Evolutionary conservation across 1,140 invertebrate species (phyloP).

Genomic region (Polypedilum pembai): DNA sequence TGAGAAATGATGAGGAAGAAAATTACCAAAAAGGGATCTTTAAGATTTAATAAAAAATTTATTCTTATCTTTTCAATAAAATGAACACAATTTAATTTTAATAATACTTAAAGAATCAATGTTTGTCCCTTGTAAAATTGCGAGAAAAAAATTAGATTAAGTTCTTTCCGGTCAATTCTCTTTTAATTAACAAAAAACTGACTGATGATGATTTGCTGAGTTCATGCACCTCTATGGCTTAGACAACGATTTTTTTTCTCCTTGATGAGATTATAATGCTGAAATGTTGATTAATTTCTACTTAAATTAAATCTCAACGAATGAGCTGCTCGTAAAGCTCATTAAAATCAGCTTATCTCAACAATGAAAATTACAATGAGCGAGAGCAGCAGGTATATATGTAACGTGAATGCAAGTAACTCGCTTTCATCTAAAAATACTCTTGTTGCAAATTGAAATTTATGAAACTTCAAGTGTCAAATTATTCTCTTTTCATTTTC

Average conservation of each 20-base stretch:
- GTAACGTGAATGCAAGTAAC: no score
- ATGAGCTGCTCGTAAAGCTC: background rate
- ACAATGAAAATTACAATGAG: no score
- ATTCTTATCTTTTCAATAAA: no score
- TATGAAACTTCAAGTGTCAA: conserved; percentile 18
- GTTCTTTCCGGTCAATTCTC: background rate
- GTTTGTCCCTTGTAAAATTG: no score
- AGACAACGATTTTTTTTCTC: background rate
- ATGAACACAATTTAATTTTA: no score
- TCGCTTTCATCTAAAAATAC: no score
- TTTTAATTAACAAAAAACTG: background rate
- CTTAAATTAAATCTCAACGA: background rate
- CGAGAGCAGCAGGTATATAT: no score
- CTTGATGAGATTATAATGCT: background rate
- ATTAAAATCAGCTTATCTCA: background rate
- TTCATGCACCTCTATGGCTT: background rate
- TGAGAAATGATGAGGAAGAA: no score
- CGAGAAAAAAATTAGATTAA: no score
- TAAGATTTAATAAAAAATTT: no score
- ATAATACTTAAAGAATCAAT: no score
- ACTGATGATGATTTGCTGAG: background rate
- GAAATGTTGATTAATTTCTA: background rate
- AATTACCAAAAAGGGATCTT: no score
- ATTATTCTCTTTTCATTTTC: conserved; percentile 14
- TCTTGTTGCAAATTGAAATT: conserved; percentile 9